A percentile compares a stretch with the other conserved stretches of the same genome.
Evolutionary conservation across 2,797 vertebrate species (phyloP).

Genomic region (Arctocebus calabarensis): DNA sequence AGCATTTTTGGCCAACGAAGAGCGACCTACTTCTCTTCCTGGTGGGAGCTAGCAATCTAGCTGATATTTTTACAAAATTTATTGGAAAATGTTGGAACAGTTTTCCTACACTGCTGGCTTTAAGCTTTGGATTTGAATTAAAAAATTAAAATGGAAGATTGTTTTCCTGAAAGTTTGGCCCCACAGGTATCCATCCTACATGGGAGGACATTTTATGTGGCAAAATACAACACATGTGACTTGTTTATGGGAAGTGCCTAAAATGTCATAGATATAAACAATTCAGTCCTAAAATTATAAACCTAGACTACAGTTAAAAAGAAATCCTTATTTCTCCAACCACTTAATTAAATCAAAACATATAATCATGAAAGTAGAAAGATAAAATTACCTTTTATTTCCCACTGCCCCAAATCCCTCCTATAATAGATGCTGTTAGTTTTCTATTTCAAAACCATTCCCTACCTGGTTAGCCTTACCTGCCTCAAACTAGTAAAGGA

Average conservation of each 20-base stretch:
- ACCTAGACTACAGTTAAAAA: neutral
- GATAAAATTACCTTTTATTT: neutral
- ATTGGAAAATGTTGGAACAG: too few species aligned
- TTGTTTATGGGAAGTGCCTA: neutral
- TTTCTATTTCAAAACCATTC: neutral
- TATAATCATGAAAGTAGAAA: neutral
- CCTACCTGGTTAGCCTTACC: neutral
- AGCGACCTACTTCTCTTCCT: too few species aligned
- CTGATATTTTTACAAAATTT: too few species aligned
- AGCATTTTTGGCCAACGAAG: too few species aligned
- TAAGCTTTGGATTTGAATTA: too few species aligned
- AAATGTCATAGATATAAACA: constrained; percentile 26
- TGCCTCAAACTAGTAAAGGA: neutral
- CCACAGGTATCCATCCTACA: too few species aligned
- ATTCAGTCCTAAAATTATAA: constrained; percentile 1
- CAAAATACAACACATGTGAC: neutral
- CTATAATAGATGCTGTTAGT: neutral
- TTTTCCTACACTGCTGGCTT: too few species aligned
- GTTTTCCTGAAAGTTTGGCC: too few species aligned
- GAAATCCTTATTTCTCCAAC: constrained; percentile 14
- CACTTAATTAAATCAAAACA: neutral
- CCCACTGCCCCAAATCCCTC: neutral
- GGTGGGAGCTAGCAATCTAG: too few species aligned
- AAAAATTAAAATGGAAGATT: too few species aligned
- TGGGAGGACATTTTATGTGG: too few species aligned